Evolutionary conservation across 2,888 invertebrate species (phyloP).

Genomic region (Trichopria drosophilae): DNA sequence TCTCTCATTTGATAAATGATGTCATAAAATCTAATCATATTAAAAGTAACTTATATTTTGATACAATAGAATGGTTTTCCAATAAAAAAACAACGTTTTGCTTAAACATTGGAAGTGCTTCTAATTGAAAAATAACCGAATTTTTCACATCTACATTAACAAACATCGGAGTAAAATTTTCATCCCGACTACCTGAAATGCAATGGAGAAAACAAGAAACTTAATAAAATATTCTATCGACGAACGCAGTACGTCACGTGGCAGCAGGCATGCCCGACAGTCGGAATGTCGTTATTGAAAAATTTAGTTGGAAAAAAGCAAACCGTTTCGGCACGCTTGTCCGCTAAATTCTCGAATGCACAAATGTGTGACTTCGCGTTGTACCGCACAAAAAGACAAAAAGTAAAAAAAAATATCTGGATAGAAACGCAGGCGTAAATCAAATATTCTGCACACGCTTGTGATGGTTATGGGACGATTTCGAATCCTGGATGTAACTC

Average conservation of each 20-base stretch:
- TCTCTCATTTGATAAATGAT: no score
- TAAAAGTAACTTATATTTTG: no score
- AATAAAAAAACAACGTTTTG: no score
- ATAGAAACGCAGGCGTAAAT: constrained; percentile 37
- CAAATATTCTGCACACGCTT: constrained; percentile 25
- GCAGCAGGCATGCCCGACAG: neutral
- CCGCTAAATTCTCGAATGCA: constrained; percentile 4
- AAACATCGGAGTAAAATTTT: no score
- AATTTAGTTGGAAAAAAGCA: constrained; percentile 6
- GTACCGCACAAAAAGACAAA: constrained; percentile 22
- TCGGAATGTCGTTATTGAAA: constrained; percentile 8
- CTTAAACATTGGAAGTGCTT: no score
- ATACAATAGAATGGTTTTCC: no score
- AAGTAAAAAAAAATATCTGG: constrained; percentile 6
- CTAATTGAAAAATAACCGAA: no score
- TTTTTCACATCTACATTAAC: no score
- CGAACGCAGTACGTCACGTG: neutral
- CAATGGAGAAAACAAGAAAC: constrained; percentile 9
- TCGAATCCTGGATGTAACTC: no score
- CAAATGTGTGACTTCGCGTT: neutral
- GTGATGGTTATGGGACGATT: no score
- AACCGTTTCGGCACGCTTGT: constrained; percentile 2
- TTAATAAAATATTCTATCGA: constrained; percentile 10
- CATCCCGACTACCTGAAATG: no score
- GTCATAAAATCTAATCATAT: no score